Evolutionary conservation across 1,140 invertebrate species (phyloP).

Genomic region (Drosophila elegans): DNA sequence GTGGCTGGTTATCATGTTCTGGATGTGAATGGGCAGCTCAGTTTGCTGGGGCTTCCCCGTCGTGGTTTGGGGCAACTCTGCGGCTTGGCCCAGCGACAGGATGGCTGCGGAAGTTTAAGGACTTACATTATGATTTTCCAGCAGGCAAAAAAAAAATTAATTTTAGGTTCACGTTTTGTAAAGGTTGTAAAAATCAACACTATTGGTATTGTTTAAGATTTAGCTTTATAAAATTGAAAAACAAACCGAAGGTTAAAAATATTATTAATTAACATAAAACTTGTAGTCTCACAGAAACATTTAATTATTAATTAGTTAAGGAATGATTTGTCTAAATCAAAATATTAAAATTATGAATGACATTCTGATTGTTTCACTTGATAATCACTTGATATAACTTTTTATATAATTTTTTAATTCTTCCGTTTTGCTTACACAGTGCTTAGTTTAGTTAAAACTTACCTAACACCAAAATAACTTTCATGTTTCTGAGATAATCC

Average conservation of each 20-base stretch:
- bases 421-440: too few species aligned
- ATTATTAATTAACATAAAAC: too few species aligned
- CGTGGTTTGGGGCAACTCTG: conserved; percentile 32
- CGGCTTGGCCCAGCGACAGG: conserved; percentile 35
- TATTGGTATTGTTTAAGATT: too few species aligned
- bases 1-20: conserved; percentile 72
- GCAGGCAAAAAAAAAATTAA: background rate
- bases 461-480: conserved; percentile 50
- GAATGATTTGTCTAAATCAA: background rate
- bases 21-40: conserved; percentile 56
- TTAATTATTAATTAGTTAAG: too few species aligned
- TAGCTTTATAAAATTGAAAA: too few species aligned
- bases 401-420: too few species aligned
- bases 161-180: too few species aligned
- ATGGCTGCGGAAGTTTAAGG: conserved; percentile 29
- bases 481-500: conserved; percentile 36
- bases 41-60: conserved; percentile 17
- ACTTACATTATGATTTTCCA: background rate
- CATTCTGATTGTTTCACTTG: too few species aligned
- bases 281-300: too few species aligned
- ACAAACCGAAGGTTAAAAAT: too few species aligned
- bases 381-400: too few species aligned
- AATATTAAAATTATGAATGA: background rate
- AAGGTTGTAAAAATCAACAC: too few species aligned
- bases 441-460: conserved; percentile 6